These are phyloP conservation scores for Pelusios castaneus DNA, from an alignment of 2,113 vertebrate species.

Conservation along the genomic window DNA sequence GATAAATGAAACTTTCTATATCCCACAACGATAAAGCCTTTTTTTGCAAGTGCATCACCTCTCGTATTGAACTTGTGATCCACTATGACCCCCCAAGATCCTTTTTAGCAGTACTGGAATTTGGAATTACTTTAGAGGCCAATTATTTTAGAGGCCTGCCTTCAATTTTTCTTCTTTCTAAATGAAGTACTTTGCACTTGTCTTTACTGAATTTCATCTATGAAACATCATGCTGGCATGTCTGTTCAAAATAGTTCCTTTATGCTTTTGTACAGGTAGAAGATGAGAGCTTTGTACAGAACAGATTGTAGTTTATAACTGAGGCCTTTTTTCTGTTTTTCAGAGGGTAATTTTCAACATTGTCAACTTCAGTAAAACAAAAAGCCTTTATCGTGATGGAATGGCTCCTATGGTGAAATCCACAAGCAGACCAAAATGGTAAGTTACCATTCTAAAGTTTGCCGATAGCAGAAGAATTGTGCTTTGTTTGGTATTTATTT, in stretches of 20 bases:
- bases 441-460: slow-evolving; percentile 40
- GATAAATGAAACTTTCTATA: background rate
- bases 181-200: background rate
- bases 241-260: background rate
- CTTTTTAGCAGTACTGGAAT: background rate
- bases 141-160: background rate
- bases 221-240: background rate
- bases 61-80: background rate
- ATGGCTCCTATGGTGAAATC: slow-evolving; percentile 98
- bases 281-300: background rate
- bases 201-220: background rate
- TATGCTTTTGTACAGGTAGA: background rate
- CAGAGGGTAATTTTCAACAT: slow-evolving; percentile 98
- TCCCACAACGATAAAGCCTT: background rate
- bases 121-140: background rate
- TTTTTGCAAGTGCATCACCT: background rate
- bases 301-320: background rate
- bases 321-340: slow-evolving; percentile 52
- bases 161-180: background rate
- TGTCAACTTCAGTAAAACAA: slow-evolving; percentile 99
- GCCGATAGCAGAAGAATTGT: accelerated
- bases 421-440: slow-evolving; percentile 96
- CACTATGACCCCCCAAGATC: background rate
- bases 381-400: slow-evolving; percentile 97
- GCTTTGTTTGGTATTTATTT: background rate